Conservation (phyloP, 2,888 invertebrate species). For the Cryptophagus acutangulus region DNA sequence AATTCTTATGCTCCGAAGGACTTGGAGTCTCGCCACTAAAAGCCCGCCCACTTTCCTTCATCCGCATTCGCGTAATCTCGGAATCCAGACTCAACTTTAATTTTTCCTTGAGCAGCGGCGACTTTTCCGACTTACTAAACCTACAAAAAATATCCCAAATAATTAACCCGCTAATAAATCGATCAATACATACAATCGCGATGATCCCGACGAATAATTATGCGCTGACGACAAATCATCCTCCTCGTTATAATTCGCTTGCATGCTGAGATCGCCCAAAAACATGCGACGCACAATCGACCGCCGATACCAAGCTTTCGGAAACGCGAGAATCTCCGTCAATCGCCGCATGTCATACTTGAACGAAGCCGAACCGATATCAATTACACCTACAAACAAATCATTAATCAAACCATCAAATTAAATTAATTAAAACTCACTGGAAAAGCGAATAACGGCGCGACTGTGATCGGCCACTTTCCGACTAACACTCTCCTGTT, state of each 20-base stretch:
- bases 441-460: slow-evolving; percentile 89
- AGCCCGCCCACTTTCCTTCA: slow-evolving; percentile 55
- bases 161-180: no score
- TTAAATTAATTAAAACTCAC: slow-evolving; percentile 50
- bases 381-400: slow-evolving; percentile 71
- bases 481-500: slow-evolving; percentile 49
- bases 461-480: slow-evolving; percentile 61
- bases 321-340: slow-evolving; percentile 95
- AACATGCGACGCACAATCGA: slow-evolving; percentile 89
- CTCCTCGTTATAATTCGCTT: slow-evolving; percentile 41
- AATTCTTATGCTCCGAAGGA: slow-evolving; percentile 58
- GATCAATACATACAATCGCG: no score
- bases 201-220: slow-evolving; percentile 29
- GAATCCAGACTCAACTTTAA: slow-evolving; percentile 54
- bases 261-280: slow-evolving; percentile 82
- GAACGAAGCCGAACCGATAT: slow-evolving; percentile 93
- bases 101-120: slow-evolving; percentile 52
- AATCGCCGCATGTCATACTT: slow-evolving; percentile 98
- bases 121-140: slow-evolving; percentile 33
- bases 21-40: slow-evolving; percentile 54
- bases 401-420: slow-evolving; percentile 4
- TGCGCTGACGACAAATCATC: slow-evolving; percentile 28
- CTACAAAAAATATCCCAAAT: no score
- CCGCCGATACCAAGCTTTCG: slow-evolving; percentile 96
- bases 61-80: slow-evolving; percentile 46